Percentiles rank a stretch among this genome's conserved stretches.
phyloP scores from a whole-genome alignment of 1,140 invertebrate genomes.

The Mya arenaria region DNA sequence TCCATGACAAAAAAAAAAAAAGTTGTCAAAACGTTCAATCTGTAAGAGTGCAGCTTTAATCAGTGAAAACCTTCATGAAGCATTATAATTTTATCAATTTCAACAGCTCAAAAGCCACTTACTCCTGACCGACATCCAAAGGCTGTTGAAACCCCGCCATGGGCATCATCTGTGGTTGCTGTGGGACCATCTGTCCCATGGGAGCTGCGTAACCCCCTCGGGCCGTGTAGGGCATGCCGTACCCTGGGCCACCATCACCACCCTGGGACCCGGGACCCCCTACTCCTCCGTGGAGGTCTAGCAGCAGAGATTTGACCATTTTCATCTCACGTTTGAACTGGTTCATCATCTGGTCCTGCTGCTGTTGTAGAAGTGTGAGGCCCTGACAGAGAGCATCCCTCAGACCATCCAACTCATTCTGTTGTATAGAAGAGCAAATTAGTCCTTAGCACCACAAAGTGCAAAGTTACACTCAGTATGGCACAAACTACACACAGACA shows the following conservation, averaged over 20 bases:
- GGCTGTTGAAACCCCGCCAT: not conserved
- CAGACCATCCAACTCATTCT: conserved; percentile 62
- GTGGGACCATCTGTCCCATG: not conserved
- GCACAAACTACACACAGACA: too few species aligned
- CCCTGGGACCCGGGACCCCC: not conserved
- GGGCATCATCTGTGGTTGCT: not conserved
- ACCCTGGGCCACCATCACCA: not conserved
- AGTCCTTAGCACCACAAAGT: too few species aligned
- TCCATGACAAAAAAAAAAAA: not conserved
- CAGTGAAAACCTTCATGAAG: not conserved
- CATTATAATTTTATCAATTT: not conserved
- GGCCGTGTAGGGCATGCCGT: not conserved
- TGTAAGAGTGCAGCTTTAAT: not conserved
- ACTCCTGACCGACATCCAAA: not conserved
- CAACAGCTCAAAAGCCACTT: not conserved
- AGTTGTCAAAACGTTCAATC: not conserved
- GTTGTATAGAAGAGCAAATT: too few species aligned
- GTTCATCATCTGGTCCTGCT: conserved; percentile 54
- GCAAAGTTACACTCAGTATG: too few species aligned
- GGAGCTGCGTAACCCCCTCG: not conserved
- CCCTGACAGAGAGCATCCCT: conserved; percentile 52
- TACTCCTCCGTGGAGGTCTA: conserved; percentile 28
- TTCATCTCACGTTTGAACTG: conserved; percentile 60
- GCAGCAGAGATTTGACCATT: conserved; percentile 55
- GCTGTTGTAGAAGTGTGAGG: conserved; percentile 53